Evolutionary conservation across 2,113 vertebrate genomes (phyloP).

Genomic region (Podarcis muralis): DNA sequence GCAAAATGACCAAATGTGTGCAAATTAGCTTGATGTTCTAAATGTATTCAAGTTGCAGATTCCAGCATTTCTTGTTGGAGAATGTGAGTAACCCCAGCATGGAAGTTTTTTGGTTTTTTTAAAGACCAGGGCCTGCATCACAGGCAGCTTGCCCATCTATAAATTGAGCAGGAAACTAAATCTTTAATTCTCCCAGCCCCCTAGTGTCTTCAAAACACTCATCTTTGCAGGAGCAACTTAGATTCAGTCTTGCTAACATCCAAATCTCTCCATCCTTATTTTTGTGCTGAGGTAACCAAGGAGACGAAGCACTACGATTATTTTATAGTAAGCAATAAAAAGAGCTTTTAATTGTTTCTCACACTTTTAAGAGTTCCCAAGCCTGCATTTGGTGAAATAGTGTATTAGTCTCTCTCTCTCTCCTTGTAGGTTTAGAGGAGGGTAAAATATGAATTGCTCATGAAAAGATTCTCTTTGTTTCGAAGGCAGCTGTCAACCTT

Average conservation of each 20-base stretch:
- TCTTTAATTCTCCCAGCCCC: background rate
- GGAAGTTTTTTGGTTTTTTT: background rate
- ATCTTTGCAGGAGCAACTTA: background rate
- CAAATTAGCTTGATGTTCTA: no score
- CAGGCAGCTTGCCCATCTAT: background rate
- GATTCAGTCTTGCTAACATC: background rate
- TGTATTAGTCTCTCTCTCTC: background rate
- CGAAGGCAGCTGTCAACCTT: background rate
- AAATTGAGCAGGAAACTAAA: background rate
- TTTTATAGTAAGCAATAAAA: background rate
- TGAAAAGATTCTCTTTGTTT: background rate
- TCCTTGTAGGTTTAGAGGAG: background rate
- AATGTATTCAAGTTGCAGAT: background rate
- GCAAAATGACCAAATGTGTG: no score
- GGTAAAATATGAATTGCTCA: background rate
- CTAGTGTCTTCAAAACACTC: background rate
- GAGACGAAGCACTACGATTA: background rate
- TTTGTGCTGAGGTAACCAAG: slow-evolving; percentile 10
- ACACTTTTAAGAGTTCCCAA: background rate
- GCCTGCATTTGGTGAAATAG: background rate
- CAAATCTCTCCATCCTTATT: background rate
- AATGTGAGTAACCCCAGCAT: background rate
- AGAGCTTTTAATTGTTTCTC: background rate
- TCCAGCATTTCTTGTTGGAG: background rate
- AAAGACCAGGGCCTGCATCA: background rate